phyloP scores from a whole-genome alignment of 2,888 invertebrate species.

The Mesoligia furuncula region DNA sequence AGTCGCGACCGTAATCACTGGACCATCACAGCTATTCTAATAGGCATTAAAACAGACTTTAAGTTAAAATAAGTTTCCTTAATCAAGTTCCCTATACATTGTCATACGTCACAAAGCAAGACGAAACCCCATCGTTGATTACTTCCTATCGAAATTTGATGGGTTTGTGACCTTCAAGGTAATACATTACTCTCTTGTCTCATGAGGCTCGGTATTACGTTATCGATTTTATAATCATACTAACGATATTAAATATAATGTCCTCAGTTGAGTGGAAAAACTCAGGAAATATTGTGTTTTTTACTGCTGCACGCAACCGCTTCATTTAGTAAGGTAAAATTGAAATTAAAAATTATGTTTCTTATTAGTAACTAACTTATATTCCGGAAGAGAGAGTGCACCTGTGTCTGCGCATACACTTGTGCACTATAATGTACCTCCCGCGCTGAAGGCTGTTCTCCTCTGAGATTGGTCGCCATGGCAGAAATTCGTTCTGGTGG shows the following conservation, averaged over 20 bases:
- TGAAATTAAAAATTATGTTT: background rate
- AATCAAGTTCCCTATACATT: background rate
- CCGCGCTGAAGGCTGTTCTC: background rate
- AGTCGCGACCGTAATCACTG: no score
- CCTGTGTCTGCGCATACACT: background rate
- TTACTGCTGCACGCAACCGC: no score
- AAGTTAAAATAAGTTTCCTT: background rate
- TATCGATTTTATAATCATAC: conserved; percentile 47
- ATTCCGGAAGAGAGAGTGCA: background rate
- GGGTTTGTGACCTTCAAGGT: conserved; percentile 18
- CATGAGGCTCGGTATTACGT: conserved; percentile 25
- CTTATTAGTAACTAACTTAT: background rate
- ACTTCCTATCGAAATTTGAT: conserved; percentile 7
- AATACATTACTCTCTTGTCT: conserved; percentile 40
- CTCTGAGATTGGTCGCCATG: background rate
- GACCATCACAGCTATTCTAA: no score
- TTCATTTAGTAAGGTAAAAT: no score
- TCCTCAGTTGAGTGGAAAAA: conserved; percentile 6
- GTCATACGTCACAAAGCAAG: background rate
- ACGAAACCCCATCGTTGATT: background rate
- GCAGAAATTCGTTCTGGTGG: no score
- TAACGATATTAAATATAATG: conserved; percentile 16
- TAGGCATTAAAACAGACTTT: background rate
- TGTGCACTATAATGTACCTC: background rate
- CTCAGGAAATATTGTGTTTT: background rate